A percentile compares a stretch with the other conserved stretches of the same genome.
Conservation (phyloP, 2,113 vertebrate species). For the Hippolais icterina region DNA sequence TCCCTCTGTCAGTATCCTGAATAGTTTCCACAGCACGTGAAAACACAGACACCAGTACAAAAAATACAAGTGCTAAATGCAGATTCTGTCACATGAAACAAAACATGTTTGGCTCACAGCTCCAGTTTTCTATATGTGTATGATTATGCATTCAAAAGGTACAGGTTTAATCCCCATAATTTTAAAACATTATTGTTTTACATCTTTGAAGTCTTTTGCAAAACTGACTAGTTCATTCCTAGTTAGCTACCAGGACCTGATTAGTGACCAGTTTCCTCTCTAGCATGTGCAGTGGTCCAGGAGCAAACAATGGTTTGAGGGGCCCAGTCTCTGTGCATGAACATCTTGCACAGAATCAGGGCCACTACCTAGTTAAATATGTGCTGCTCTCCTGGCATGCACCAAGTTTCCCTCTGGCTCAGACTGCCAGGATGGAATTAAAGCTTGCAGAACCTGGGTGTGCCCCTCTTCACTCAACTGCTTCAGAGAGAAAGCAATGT, state of each 20-base stretch:
- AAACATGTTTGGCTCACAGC: neutral
- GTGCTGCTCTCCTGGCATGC: neutral
- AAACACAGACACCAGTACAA: neutral
- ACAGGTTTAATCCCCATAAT: neutral
- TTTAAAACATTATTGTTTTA: neutral
- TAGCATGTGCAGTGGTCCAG: neutral
- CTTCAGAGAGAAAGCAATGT: neutral
- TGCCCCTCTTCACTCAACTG: neutral
- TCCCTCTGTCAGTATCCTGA: neutral
- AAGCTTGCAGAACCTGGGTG: neutral
- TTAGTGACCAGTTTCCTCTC: neutral
- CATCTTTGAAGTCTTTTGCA: neutral
- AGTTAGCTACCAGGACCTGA: neutral
- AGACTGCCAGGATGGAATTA: neutral
- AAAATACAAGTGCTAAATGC: neutral
- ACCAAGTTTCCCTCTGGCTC: neutral
- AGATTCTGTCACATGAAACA: neutral
- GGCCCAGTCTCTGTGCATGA: neutral
- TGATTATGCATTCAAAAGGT: neutral
- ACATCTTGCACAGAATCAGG: neutral
- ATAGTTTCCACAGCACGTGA: neutral
- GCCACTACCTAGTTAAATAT: neutral
- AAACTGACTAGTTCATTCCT: neutral
- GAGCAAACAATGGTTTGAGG: neutral
- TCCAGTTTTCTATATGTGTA: neutral